Evolutionary conservation across 64 coral and sea anemone genomes (phyloP).

Genomic region (Pocillopora damicornis): DNA sequence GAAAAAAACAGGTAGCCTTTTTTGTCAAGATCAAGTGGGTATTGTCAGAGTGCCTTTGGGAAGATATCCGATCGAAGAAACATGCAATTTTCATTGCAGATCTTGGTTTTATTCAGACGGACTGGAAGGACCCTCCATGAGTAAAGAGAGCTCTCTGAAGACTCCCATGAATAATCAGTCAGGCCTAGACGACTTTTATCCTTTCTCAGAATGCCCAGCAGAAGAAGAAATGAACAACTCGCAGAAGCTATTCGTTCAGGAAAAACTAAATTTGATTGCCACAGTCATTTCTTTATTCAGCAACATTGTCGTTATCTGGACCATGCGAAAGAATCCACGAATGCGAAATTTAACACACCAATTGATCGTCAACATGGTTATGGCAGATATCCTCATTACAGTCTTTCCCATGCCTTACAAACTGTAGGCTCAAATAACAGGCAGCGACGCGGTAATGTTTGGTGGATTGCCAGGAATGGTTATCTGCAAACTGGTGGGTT

Average conservation of each 20-base stretch:
- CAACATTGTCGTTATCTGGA: constrained; percentile 50
- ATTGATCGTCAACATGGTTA: constrained; percentile 74
- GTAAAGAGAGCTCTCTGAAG: background rate
- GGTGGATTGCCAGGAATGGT: constrained; percentile 3
- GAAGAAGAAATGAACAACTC: background rate
- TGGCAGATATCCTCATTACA: constrained; percentile 58
- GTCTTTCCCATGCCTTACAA: constrained; percentile 71
- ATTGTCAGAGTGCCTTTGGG: too few relatives aligned
- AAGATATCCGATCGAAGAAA: background rate
- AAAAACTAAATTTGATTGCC: constrained; percentile 25
- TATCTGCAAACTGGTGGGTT: constrained; percentile 60
- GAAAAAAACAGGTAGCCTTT: too few relatives aligned
- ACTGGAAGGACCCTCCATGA: background rate
- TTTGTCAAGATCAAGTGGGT: too few relatives aligned
- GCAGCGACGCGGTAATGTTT: background rate
- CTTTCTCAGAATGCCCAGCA: background rate
- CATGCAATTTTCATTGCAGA: background rate
- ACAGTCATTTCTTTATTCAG: constrained; percentile 42
- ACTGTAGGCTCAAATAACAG: constrained; percentile 43
- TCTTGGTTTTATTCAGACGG: background rate
- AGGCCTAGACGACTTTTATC: background rate
- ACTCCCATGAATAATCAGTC: background rate
- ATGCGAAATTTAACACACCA: constrained; percentile 68
- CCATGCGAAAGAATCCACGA: constrained; percentile 50
- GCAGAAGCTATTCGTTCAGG: constrained; percentile 14